Conservation (phyloP, 92 coral and sea anemone species). For the Virgularia gustaviana region DNA sequence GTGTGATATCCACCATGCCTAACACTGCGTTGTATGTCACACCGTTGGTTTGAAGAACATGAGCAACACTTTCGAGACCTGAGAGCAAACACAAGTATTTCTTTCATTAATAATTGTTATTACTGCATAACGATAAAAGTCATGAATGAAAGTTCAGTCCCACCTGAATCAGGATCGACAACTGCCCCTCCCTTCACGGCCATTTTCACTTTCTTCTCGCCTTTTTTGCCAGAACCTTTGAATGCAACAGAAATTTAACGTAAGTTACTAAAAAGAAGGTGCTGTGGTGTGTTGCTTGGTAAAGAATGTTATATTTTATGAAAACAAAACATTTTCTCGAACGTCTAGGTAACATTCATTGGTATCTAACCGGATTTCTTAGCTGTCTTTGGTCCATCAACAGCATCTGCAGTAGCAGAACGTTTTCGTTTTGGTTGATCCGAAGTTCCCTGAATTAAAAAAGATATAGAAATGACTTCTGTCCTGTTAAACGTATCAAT, state of each 20-base stretch:
- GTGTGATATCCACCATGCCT: slow-evolving; percentile 86
- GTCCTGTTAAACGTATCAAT: no score
- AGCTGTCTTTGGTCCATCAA: neutral
- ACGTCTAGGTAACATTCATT: no score
- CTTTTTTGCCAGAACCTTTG: slow-evolving; percentile 25
- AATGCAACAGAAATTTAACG: neutral
- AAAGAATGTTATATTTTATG: no score
- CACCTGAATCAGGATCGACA: slow-evolving; percentile 97
- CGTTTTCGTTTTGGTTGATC: slow-evolving; percentile 8
- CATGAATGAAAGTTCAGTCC: neutral
- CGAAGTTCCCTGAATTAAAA: no score
- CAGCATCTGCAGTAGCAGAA: slow-evolving; percentile 8
- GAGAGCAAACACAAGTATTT: neutral
- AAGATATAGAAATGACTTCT: no score
- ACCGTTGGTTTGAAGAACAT: slow-evolving; percentile 81
- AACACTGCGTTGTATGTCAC: slow-evolving; percentile 76
- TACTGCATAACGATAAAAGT: neutral
- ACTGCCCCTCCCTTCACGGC: slow-evolving; percentile 98
- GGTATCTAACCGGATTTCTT: slow-evolving; percentile 11
- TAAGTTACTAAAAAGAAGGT: no score
- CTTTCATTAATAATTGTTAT: neutral
- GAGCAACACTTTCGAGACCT: slow-evolving; percentile 77
- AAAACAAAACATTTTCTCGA: no score
- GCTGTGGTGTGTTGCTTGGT: no score
- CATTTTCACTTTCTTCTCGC: slow-evolving; percentile 73